Evolutionary conservation across 2,888 invertebrate species (phyloP).

Genomic region (Xanthia icteritia): DNA sequence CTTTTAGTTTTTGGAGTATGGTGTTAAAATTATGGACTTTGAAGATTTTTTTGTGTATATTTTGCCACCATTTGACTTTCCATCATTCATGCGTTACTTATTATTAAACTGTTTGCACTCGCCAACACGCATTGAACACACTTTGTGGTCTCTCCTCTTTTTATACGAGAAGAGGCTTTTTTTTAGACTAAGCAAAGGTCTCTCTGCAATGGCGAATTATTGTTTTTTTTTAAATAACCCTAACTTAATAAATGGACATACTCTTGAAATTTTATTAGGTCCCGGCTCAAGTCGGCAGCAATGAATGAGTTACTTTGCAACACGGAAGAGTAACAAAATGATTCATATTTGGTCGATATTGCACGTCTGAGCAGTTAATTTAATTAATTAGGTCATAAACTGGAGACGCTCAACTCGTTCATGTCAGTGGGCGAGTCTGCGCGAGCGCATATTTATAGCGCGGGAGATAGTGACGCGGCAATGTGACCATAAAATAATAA

Average conservation of each 20-base stretch:
- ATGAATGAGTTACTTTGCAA: constrained; percentile 9
- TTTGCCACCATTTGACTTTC: constrained; percentile 8
- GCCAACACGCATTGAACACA: neutral
- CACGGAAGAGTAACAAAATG: constrained; percentile 24
- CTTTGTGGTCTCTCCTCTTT: neutral
- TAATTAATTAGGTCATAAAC: constrained; percentile 62
- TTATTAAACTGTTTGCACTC: too few species aligned
- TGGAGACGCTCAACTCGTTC: constrained; percentile 48
- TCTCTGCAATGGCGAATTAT: too few species aligned
- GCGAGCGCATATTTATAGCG: constrained; percentile 63
- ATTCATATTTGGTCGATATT: constrained; percentile 53
- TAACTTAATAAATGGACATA: neutral
- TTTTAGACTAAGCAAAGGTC: neutral
- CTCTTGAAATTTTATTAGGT: neutral
- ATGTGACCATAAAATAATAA: constrained; percentile 49
- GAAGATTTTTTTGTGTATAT: constrained; percentile 6
- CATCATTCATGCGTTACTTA: neutral
- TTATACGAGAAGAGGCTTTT: neutral
- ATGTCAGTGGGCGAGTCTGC: constrained; percentile 59
- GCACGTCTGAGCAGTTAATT: constrained; percentile 38
- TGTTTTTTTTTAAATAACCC: too few species aligned
- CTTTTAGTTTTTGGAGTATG: constrained; percentile 36
- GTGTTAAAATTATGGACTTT: constrained; percentile 34
- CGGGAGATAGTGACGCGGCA: constrained; percentile 59
- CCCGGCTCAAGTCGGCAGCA: neutral